Evolutionary conservation across 2,888 invertebrate genomes (phyloP), one percentile per base, ranked within the genome.

Genomic region (Papilio demoleus): DNA sequence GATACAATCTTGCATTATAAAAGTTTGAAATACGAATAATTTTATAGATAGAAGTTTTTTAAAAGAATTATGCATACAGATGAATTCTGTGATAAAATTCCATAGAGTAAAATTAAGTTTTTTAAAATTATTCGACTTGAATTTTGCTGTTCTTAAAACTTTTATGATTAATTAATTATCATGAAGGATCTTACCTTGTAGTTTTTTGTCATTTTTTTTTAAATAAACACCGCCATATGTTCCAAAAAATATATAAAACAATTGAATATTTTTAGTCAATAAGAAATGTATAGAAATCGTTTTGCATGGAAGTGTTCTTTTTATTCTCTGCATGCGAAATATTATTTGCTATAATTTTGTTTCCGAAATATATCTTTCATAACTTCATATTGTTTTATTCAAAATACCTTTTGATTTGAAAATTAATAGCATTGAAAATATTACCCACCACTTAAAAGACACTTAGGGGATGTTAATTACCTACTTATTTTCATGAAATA

Each of bases 271-370:
- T 73, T 79, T 73, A 76, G 75, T 78, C n/a, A 81, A 83, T 78
- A 71, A 70, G 74, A 82, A 83, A 81, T 77, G 68, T 82, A 79
- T 79, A 86, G 86, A 86, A 85, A 85, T 82, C 6, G 31, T 67
- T 86, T 74, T 90, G 90, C 90, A 91, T 90, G 90, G 80, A 79
- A 80, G 87, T 86, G 88, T 88, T 82, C 87, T 81, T 90, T 82
- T 87, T 81, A 82, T 86, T 87, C 76, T 81, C 87, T 88, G 90
- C 90, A 91, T 91, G 90, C 81, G 79, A 80, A 68, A 78, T 78
- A 77, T 81, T 70, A 79, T 79, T 81, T 83, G 78, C 79, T 80
- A 81, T 84, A 79, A 79, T 78, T 79, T 77, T 74, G 75, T 76
- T 76, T 74, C 73, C 70, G 72, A 73, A 77, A 79, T 78, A 79